Evolutionary conservation across 2,888 invertebrate species (phyloP).

Genomic region (Caenorhabditis imperialis): DNA sequence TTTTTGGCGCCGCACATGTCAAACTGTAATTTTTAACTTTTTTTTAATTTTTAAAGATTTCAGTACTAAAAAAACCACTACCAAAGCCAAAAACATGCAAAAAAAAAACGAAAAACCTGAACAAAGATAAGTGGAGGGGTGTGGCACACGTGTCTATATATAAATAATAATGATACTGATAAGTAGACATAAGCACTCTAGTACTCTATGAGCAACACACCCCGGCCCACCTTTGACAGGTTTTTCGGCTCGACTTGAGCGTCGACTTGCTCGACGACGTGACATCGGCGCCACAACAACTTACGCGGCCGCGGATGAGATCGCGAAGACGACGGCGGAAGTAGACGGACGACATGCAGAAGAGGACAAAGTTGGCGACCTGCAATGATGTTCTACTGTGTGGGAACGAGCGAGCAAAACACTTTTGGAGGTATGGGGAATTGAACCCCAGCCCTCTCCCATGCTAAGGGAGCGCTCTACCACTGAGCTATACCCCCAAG

Average conservation of each 20-base stretch:
- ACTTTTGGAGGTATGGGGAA: conserved; percentile 30
- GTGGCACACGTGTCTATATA: conserved; percentile 1
- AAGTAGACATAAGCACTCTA: background rate
- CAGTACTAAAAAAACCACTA: background rate
- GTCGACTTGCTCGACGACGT: too few relatives aligned
- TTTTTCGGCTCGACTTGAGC: too few relatives aligned
- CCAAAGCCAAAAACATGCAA: conserved; percentile 1
- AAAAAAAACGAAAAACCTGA: background rate
- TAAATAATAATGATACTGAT: background rate
- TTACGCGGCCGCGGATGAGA: conserved; percentile 46
- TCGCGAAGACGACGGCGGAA: conserved; percentile 51
- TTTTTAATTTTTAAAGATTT: too few relatives aligned
- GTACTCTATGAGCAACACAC: background rate
- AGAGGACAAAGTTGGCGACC: conserved; percentile 58
- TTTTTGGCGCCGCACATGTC: conserved; percentile 45
- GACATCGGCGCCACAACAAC: too few relatives aligned
- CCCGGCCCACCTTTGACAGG: too few relatives aligned
- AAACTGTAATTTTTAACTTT: conserved; percentile 36
- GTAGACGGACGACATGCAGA: conserved; percentile 58
- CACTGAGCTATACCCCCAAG: too few relatives aligned
- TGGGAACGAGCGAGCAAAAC: background rate
- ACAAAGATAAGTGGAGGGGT: background rate
- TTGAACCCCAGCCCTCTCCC: conserved; percentile 73
- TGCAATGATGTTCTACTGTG: too few relatives aligned
- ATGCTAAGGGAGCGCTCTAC: conserved; percentile 74